Percentiles rank a stretch among this genome's conserved stretches.
phyloP scores from a whole-genome alignment of 2,113 vertebrate genomes.

The Mandrillus leucophaeus region DNA sequence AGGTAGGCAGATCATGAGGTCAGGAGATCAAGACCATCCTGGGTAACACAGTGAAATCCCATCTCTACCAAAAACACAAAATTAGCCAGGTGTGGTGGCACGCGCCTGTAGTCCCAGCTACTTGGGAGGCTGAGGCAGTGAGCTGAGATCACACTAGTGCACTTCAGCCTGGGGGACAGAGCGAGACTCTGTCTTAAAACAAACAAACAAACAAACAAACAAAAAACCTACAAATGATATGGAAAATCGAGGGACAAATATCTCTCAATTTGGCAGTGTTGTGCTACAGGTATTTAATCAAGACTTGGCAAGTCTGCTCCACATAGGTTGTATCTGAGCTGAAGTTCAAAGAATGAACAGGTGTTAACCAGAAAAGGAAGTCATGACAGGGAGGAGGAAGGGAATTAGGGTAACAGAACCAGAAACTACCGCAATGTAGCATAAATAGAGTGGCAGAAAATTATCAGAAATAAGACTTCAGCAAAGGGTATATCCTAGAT shows the following conservation, averaged over 20 bases:
- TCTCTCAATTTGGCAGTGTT: neutral
- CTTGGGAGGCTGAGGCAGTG: too few species aligned
- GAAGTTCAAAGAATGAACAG: conserved; percentile 5
- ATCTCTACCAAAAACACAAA: too few species aligned
- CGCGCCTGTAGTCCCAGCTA: too few species aligned
- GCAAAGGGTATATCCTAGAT: neutral
- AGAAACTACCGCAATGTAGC: neutral
- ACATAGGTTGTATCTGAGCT: neutral
- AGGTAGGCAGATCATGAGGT: too few species aligned
- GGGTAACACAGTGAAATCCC: too few species aligned
- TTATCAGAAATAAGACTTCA: neutral
- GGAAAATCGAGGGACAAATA: neutral
- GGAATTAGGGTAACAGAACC: neutral
- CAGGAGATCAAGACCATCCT: too few species aligned
- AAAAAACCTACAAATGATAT: neutral
- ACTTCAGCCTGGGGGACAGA: too few species aligned
- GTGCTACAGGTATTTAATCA: neutral
- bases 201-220: neutral
- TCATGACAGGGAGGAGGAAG: neutral
- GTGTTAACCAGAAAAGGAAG: neutral
- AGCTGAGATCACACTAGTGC: too few species aligned
- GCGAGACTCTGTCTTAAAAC: too few species aligned
- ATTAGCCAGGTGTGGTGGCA: rapidly evolving
- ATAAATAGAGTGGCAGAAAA: neutral
- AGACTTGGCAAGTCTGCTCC: neutral